phyloP scores from a whole-genome alignment of 2,113 vertebrate genomes.

The Myotis davidii region DNA sequence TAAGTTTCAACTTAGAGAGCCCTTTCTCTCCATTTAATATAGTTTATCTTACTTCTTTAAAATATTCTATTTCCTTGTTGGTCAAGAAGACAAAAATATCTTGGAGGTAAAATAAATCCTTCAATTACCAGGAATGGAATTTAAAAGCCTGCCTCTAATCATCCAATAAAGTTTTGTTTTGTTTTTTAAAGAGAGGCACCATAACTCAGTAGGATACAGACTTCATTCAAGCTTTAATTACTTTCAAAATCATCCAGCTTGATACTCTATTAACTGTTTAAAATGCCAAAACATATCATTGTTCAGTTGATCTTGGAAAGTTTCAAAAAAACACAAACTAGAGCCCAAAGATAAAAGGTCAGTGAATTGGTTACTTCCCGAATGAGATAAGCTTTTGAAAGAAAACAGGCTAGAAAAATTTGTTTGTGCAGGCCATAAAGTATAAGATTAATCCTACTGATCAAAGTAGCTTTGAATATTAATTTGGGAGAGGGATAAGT shows the following conservation, averaged over 20 bases:
- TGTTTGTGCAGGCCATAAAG: neutral
- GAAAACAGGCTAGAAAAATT: constrained; percentile 51
- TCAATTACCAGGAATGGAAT: constrained; percentile 65
- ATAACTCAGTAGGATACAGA: constrained; percentile 66
- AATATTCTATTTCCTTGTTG: neutral
- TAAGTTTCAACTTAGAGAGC: constrained; percentile 13
- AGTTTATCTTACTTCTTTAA: constrained; percentile 23
- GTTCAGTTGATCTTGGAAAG: constrained; percentile 82
- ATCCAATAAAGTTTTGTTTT: constrained; percentile 11
- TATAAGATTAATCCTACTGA: neutral
- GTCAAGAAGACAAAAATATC: constrained; percentile 63
- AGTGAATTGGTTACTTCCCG: constrained; percentile 76
- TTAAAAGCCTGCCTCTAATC: constrained; percentile 57
- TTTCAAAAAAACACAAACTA: constrained; percentile 79
- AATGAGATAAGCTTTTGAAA: constrained; percentile 67
- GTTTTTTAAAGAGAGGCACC: neutral
- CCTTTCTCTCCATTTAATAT: constrained; percentile 33
- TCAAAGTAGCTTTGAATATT: neutral
- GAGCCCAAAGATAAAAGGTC: constrained; percentile 83
- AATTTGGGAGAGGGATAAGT: neutral
- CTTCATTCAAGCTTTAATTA: constrained; percentile 76
- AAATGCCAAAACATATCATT: constrained; percentile 82
- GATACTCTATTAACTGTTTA: constrained; percentile 73
- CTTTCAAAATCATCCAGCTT: constrained; percentile 79
- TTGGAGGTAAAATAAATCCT: constrained; percentile 51